A percentile compares a stretch with the other conserved stretches of the same genome.
These are phyloP conservation scores for Cheilosia vernalis DNA, from an alignment of 2,888 invertebrate species.

Conservation along the genomic window DNA sequence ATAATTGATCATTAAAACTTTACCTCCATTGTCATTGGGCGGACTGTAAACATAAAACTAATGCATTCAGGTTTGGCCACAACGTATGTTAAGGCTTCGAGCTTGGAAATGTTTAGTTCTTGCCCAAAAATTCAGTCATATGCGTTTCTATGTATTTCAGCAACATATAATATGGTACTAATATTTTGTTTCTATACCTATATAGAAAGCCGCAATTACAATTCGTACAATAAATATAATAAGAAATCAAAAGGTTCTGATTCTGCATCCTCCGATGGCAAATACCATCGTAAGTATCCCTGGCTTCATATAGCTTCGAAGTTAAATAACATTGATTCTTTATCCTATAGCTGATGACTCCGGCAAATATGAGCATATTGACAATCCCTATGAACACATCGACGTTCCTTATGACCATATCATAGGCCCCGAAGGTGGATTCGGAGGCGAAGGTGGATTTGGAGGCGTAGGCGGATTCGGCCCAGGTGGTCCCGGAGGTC, in stretches of 20 bases:
- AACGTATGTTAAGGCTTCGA: neutral
- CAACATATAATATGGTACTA: neutral
- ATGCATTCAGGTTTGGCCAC: neutral
- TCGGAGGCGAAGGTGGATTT: conserved; percentile 68
- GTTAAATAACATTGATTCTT: neutral
- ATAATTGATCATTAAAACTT: neutral
- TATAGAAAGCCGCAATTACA: neutral
- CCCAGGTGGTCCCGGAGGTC: conserved; percentile 79
- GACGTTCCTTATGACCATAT: conserved; percentile 81
- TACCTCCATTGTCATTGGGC: neutral
- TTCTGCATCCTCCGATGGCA: conserved; percentile 29
- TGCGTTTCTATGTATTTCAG: neutral
- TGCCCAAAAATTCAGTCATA: neutral
- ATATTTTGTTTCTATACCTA: neutral
- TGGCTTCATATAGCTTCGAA: neutral
- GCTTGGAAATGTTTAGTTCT: neutral
- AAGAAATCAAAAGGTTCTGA: neutral
- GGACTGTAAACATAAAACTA: neutral
- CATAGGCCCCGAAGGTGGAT: conserved; percentile 81
- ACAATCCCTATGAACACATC: conserved; percentile 82
- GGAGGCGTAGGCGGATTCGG: conserved; percentile 79
- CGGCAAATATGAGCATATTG: conserved; percentile 82
- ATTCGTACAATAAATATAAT: neutral
- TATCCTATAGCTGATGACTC: conserved; percentile 79
- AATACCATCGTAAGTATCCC: conserved; percentile 64